Base-by-base conservation (phyloP, 1,140 invertebrate species). In the Diorhabda elongata region DNA sequence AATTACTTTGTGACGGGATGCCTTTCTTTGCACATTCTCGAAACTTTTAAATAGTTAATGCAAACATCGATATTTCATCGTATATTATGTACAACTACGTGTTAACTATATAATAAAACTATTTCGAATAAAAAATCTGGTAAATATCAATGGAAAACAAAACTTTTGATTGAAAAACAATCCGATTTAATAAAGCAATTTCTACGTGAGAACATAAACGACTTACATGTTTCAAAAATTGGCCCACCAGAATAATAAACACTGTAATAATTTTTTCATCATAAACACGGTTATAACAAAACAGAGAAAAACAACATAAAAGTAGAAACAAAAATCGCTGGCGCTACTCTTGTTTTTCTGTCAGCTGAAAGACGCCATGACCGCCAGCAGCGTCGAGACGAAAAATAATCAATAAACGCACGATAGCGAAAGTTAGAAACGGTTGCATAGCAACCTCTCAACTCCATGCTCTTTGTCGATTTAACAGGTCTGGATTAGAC, bases 281-380 rank as follows among this genome's bases (percentile, higher is more conserved):
- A 52, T n/a, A 52, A 8, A 8, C 47, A 52, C 47, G 47, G n/a
- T 52, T n/a, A 60, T 11, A 60, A 60, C 58, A 60, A 11, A 60
- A 60, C 26, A 2, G 47, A 71, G 73, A 73, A 68, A 67, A 73
- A 73, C 70, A 77, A 73, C 74, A 73, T 69, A 75, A 74, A 75
- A 73, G 58, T 58, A 69, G 67, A 74, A 77, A 75, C 65, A 73
- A 76, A 76, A 74, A 75, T 65, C 72, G 68, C 71, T 67, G 69
- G 72, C 69, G 72, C 67, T 67, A 71, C 73, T 75, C 70, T 67
- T 76, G 73, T 77, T 81, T 77, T 78, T 77, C 77, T 78, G 79
- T 81, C 79, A 81, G 79, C 79, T 81, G 79, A 79, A 78, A 77
- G 78, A 75, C 79, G 78, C 78, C 78, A 60, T 81, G 74, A 74